phyloP scores from a whole-genome alignment of 2,113 vertebrate genomes.

The Pollachius pollachius region DNA sequence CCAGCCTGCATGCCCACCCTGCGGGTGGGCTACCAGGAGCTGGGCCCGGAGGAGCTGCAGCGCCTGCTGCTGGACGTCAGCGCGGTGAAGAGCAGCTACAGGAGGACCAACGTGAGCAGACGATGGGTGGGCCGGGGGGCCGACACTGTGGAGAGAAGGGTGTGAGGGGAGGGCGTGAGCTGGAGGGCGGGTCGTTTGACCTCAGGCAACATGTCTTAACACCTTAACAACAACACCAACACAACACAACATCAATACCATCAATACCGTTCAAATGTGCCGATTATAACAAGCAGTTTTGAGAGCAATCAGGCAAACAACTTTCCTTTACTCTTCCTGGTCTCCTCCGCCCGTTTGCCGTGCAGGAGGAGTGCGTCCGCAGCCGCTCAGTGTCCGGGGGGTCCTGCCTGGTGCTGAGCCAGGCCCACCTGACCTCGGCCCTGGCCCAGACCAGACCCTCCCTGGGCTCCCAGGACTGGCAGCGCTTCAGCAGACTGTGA shows the following conservation, averaged over 20 bases:
- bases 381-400: slow-evolving; percentile 65
- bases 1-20: slow-evolving; percentile 77
- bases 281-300: neutral
- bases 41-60: slow-evolving; percentile 78
- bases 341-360: neutral
- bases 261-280: too few species aligned
- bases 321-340: too few species aligned
- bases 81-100: slow-evolving; percentile 78
- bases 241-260: neutral
- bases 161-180: neutral
- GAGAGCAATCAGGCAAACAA: too few species aligned
- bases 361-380: slow-evolving; percentile 27
- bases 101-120: slow-evolving; percentile 73
- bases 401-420: slow-evolving; percentile 70
- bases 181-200: too few species aligned
- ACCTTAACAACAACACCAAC: too few species aligned
- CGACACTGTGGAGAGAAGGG: neutral
- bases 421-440: slow-evolving; percentile 79
- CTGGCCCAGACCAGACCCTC: slow-evolving; percentile 82
- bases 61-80: slow-evolving; percentile 77
- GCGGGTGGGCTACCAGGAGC: slow-evolving; percentile 81
- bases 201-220: too few species aligned
- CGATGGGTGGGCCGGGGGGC: neutral
- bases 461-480: slow-evolving; percentile 85
- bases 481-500: slow-evolving; percentile 85